Conservation (phyloP, 1,140 invertebrate genomes). For the Cyrtorhinus lividipennis region DNA sequence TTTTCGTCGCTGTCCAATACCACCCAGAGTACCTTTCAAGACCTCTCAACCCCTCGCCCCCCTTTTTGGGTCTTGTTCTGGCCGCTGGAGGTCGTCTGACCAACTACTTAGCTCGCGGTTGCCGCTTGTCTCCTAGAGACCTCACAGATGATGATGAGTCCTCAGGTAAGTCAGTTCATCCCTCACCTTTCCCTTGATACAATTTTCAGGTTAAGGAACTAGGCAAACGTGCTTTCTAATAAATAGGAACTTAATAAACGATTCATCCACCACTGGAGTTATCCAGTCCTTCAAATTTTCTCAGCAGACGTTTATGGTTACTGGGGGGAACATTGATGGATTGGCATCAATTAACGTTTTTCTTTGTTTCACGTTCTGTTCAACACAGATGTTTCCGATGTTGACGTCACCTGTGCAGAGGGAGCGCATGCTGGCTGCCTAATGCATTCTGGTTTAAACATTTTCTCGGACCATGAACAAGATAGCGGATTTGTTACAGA, state of each 20-base stretch:
- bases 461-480: background rate
- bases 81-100: conserved; percentile 64
- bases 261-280: background rate
- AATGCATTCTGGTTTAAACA: background rate
- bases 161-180: conserved; percentile 46
- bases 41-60: conserved; percentile 84
- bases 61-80: conserved; percentile 86
- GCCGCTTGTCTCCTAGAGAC: conserved; percentile 47
- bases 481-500: background rate
- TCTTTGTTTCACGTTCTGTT: background rate
- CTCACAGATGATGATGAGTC: conserved; percentile 48
- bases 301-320: no score
- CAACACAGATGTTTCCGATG: background rate
- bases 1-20: conserved; percentile 91
- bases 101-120: conserved; percentile 50
- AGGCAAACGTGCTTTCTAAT: background rate
- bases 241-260: background rate
- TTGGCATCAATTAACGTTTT: no score
- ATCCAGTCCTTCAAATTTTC: no score
- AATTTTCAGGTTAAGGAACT: background rate
- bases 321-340: no score
- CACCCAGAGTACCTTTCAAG: conserved; percentile 95
- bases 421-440: background rate
- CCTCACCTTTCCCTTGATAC: no score
- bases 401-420: background rate